Evolutionary conservation across 2,797 vertebrate species (phyloP).

Genomic region (Pachyuromys duprasi): DNA sequence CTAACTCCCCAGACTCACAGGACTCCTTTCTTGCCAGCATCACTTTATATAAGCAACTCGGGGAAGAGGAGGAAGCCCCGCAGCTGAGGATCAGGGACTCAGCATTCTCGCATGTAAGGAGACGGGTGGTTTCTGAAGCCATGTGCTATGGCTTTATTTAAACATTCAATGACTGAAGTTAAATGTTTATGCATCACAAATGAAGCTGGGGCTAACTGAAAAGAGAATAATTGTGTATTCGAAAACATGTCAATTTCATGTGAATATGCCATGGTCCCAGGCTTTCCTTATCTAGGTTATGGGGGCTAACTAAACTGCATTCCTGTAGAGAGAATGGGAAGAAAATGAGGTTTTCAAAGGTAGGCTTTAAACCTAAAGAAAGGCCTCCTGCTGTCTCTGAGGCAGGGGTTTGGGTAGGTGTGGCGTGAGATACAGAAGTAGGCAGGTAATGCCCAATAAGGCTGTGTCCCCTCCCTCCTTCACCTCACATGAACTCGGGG

Average conservation of each 20-base stretch:
- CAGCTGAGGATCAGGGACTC: rapidly evolving
- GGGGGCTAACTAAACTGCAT: constrained; percentile 19
- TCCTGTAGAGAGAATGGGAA: not conserved
- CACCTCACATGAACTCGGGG: not conserved
- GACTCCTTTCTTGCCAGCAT: not conserved
- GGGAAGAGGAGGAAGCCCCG: not conserved
- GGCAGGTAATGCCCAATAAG: not conserved
- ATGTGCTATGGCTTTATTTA: not conserved
- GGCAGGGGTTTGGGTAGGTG: not conserved
- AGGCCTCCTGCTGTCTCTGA: not conserved
- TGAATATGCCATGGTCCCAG: not conserved
- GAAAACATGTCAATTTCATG: not conserved
- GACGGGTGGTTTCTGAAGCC: not conserved
- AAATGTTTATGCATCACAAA: not conserved
- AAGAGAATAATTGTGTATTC: not conserved
- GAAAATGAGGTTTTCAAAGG: constrained; percentile 27
- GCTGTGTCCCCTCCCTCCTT: not conserved
- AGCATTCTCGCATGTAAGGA: not conserved
- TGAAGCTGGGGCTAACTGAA: not conserved
- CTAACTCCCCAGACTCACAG: not conserved
- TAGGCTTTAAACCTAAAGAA: not conserved
- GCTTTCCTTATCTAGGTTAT: constrained; percentile 53
- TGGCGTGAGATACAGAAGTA: not conserved
- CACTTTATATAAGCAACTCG: not conserved
- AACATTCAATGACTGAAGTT: not conserved